Conservation (phyloP, 2,797 vertebrate species). For the Acanthurus lineatus region DNA sequence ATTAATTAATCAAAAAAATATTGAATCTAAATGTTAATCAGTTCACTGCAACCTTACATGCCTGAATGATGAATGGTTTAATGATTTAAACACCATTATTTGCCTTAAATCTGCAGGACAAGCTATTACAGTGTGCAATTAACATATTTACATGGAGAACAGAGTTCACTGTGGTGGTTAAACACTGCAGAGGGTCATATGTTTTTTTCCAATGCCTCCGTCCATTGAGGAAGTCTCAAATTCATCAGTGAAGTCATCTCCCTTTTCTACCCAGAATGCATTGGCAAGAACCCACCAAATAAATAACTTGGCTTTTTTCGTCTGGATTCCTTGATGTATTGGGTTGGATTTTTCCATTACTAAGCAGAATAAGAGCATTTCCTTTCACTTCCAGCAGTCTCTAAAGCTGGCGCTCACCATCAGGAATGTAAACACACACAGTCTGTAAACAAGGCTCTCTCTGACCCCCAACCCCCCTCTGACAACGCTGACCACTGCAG, state of each 20-base stretch:
- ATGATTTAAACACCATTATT: constrained; percentile 19
- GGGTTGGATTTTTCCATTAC: constrained; percentile 87
- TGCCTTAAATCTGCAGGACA: constrained; percentile 38
- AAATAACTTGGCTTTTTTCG: constrained; percentile 72
- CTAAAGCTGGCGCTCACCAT: constrained; percentile 85
- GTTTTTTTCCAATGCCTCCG: constrained; percentile 73
- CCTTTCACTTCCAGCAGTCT: constrained; percentile 86
- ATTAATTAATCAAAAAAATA: neutral
- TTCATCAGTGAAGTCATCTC: constrained; percentile 73
- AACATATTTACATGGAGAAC: constrained; percentile 28
- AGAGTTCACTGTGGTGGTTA: constrained; percentile 49
- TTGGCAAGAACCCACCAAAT: constrained; percentile 75
- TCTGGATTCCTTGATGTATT: constrained; percentile 79
- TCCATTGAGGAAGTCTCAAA: constrained; percentile 71
- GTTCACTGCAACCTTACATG: constrained; percentile 17
- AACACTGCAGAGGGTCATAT: constrained; percentile 50
- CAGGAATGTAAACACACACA: constrained; percentile 89
- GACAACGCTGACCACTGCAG: constrained; percentile 81
- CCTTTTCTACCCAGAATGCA: constrained; percentile 72
- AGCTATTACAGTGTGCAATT: constrained; percentile 31
- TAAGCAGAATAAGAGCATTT: constrained; percentile 89
- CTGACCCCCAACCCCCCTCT: constrained; percentile 80
- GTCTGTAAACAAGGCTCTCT: constrained; percentile 88
- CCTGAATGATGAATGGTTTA: constrained; percentile 37
- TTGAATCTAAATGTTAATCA: constrained; percentile 7